Conservation (phyloP, 2,797 vertebrate species). For the Peromyscus nudipes region DNA sequence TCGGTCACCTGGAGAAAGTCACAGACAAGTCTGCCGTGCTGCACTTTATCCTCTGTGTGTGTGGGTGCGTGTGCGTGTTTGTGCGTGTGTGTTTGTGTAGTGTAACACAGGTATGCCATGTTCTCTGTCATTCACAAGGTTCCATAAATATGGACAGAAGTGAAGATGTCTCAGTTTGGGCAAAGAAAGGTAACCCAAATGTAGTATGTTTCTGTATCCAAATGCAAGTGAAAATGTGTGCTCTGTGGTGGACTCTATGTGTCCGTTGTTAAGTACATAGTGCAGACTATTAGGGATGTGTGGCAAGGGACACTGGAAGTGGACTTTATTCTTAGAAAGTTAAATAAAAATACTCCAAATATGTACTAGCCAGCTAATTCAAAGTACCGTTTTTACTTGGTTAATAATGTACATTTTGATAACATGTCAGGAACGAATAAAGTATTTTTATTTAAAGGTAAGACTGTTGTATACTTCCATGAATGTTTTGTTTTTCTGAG, state of each 20-base stretch:
- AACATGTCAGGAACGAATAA: constrained; percentile 82
- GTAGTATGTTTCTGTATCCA: constrained; percentile 77
- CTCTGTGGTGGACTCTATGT: not conserved
- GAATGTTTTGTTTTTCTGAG: constrained; percentile 62
- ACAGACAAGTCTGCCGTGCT: constrained; percentile 87
- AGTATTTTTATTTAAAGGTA: constrained; percentile 84
- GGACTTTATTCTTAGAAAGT: constrained; percentile 51
- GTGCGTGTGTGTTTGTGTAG: constrained; percentile 66
- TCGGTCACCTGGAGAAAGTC: constrained; percentile 78
- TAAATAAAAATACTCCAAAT: constrained; percentile 59
- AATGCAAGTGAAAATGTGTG: constrained; percentile 21
- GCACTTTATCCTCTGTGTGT: constrained; percentile 88
- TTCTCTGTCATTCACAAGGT: constrained; percentile 82
- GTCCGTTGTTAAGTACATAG: not conserved
- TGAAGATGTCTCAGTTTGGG: constrained; percentile 64
- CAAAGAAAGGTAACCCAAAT: constrained; percentile 31
- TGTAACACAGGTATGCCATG: constrained; percentile 85
- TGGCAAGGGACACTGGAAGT: constrained; percentile 16
- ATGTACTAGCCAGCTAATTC: constrained; percentile 17
- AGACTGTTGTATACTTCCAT: constrained; percentile 60
- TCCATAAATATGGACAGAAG: constrained; percentile 76
- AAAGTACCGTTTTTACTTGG: constrained; percentile 74
- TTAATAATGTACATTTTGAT: constrained; percentile 80
- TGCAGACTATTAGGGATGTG: not conserved
- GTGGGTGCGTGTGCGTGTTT: constrained; percentile 41